These are phyloP conservation scores for Autographa pulchrina DNA, from an alignment of 2,888 invertebrate genomes.

Conservation along the genomic window DNA sequence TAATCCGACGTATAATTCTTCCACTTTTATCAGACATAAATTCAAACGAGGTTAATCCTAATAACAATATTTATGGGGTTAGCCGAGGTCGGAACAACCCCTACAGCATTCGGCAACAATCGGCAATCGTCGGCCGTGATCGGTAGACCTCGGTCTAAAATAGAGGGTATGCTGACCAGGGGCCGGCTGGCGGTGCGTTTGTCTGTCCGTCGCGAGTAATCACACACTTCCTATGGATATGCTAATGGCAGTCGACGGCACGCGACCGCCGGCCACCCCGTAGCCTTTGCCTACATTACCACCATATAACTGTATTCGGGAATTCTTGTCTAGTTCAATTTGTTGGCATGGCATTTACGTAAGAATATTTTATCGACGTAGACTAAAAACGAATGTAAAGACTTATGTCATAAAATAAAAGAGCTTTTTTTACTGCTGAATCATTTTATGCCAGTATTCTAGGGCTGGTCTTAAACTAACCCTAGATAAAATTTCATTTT, in stretches of 20 bases:
- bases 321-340: constrained; percentile 37
- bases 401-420: neutral
- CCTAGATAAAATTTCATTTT: neutral
- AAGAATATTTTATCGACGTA: constrained; percentile 19
- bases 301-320: constrained; percentile 45
- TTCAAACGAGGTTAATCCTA: constrained; percentile 63
- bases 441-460: neutral
- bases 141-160: constrained; percentile 16
- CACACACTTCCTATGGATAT: constrained; percentile 81
- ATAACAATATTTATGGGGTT: constrained; percentile 60
- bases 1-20: constrained; percentile 23
- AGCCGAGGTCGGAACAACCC: constrained; percentile 49
- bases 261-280: constrained; percentile 72
- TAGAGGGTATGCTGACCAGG: constrained; percentile 41
- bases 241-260: constrained; percentile 77
- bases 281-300: constrained; percentile 64
- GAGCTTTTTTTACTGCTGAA: neutral
- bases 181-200: constrained; percentile 65
- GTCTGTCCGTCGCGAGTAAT: constrained; percentile 77
- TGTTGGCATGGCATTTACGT: constrained; percentile 37
- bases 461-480: neutral
- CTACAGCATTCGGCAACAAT: constrained; percentile 15
- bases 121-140: neutral
- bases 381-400: constrained; percentile 3
- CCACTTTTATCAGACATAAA: constrained; percentile 37